Percentiles rank a stretch among this genome's conserved stretches.
These are phyloP conservation scores for Pogonophryne albipinna DNA, from an alignment of 2,797 vertebrate species.

Conservation along the genomic window DNA sequence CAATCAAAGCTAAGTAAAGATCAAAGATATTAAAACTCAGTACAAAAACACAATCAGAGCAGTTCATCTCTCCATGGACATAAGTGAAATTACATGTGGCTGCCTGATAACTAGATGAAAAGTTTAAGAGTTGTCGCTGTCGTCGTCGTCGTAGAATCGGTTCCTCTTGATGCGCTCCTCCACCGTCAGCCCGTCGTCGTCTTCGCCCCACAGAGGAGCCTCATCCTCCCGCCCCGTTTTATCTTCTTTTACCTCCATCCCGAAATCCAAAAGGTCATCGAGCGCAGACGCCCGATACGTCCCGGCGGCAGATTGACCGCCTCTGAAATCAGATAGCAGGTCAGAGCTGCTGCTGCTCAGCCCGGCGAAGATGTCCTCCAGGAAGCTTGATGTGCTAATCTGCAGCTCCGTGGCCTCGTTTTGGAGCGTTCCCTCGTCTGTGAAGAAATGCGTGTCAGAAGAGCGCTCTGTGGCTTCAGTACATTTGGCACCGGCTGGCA, in stretches of 20 bases:
- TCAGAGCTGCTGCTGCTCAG: slow-evolving; percentile 71
- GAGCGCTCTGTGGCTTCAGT: slow-evolving; percentile 59
- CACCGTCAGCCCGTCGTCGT: slow-evolving; percentile 78
- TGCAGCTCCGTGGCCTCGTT: slow-evolving; percentile 54
- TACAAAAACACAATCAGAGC: slow-evolving; percentile 75
- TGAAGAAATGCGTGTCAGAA: slow-evolving; percentile 51
- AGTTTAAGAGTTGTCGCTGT: slow-evolving; percentile 64
- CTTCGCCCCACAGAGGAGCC: slow-evolving; percentile 62
- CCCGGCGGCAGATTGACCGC: slow-evolving; percentile 45
- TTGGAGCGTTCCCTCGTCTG: slow-evolving; percentile 50
- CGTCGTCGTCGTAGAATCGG: slow-evolving; percentile 84
- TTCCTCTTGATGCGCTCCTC: slow-evolving; percentile 90
- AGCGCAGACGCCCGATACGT: slow-evolving; percentile 59
- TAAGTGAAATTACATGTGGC: slow-evolving; percentile 46
- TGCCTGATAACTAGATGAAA: slow-evolving; percentile 38
- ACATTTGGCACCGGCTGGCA: slow-evolving; percentile 80
- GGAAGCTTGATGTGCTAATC: slow-evolving; percentile 76
- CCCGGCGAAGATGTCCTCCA: slow-evolving; percentile 84
- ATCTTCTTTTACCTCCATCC: slow-evolving; percentile 57
- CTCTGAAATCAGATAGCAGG: slow-evolving; percentile 73
- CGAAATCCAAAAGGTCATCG: slow-evolving; percentile 85
- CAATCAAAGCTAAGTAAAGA: slow-evolving; percentile 75
- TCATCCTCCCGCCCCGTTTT: slow-evolving; percentile 30
- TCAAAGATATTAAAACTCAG: slow-evolving; percentile 66
- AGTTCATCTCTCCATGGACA: slow-evolving; percentile 85